Percentiles rank a stretch among this genome's conserved stretches.
phyloP scores from a whole-genome alignment of 2,113 vertebrate genomes.

The Elgaria multicarinata region DNA sequence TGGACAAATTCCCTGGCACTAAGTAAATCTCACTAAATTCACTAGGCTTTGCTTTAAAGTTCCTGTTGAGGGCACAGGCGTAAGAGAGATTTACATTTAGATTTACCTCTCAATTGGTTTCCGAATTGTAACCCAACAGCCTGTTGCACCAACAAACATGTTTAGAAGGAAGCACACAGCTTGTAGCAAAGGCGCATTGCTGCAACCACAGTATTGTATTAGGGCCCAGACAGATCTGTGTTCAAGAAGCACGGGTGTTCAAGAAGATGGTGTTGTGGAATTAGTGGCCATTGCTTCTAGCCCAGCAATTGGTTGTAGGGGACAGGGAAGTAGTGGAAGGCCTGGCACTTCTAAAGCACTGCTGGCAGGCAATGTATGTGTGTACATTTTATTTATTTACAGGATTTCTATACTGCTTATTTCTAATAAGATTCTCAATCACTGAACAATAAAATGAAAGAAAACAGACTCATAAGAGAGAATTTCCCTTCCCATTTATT shows the following conservation, averaged over 20 bases:
- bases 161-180: background rate
- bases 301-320: background rate
- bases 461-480: too few species aligned
- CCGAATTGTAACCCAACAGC: background rate
- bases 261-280: background rate
- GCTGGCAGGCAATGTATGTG: background rate
- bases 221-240: background rate
- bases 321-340: background rate
- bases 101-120: background rate
- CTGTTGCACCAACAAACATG: background rate
- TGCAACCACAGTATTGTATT: background rate
- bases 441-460: too few species aligned
- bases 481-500: background rate
- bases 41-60: background rate
- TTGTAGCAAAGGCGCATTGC: background rate
- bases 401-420: too few species aligned
- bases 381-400: background rate
- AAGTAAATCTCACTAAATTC: background rate
- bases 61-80: background rate
- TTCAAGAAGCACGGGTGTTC: background rate
- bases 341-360: background rate
- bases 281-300: background rate
- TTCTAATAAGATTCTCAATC: too few species aligned
- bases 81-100: background rate
- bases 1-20: background rate